phyloP scores from a whole-genome alignment of 2,113 vertebrate species.

The Pseudopipra pipra region DNA sequence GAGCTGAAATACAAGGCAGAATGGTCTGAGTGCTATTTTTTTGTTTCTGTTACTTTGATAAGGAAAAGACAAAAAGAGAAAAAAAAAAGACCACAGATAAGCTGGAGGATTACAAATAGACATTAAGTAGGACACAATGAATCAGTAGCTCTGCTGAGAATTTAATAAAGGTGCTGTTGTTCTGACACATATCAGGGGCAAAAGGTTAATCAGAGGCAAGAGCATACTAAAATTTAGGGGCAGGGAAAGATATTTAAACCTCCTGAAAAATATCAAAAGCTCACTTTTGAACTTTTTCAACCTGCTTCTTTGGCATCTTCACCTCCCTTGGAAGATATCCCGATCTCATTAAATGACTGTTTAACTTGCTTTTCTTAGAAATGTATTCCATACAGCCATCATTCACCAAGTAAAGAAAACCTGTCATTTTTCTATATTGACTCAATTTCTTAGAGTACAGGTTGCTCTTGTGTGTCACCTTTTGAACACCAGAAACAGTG shows the following conservation, averaged over 20 bases:
- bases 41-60: not conserved
- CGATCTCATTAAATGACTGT: not conserved
- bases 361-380: conserved; percentile 6
- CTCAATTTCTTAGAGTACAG: not conserved
- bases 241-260: not conserved
- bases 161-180: conserved; percentile 1
- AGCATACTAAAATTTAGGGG: conserved; percentile 2
- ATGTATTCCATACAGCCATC: not conserved
- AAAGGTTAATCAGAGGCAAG: conserved; percentile 41
- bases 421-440: not conserved
- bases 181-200: not conserved
- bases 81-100: not conserved
- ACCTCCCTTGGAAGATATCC: not conserved
- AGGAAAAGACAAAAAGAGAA: not conserved
- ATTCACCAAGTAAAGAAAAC: not conserved
- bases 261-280: conserved; percentile 11
- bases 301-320: not conserved
- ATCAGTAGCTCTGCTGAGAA: not conserved
- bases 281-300: conserved; percentile 8
- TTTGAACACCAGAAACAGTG: not conserved
- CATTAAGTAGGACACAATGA: conserved; percentile 7
- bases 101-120: not conserved
- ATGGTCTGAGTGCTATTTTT: not conserved
- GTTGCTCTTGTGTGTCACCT: not conserved
- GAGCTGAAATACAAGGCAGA: not conserved